phyloP scores from a whole-genome alignment of 2,888 invertebrate genomes.

The Synergus japonicus region DNA sequence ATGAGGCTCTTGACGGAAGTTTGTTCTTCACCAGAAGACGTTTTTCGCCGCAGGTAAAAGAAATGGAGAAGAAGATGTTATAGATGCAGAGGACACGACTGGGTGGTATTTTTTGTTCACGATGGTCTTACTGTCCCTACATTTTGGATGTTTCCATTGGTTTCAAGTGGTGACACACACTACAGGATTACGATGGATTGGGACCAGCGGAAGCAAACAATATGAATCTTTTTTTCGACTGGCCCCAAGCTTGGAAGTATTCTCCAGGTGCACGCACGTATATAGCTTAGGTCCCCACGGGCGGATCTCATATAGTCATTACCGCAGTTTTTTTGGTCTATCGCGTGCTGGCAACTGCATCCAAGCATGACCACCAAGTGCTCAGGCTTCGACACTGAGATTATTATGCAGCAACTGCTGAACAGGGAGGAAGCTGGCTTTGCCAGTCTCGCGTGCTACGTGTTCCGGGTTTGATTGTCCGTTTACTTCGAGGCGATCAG shows the following conservation, averaged over 20 bases:
- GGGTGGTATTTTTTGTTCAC: slow-evolving; percentile 40
- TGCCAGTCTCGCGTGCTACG: slow-evolving; percentile 50
- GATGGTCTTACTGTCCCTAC: no score
- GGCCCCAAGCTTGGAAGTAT: slow-evolving; percentile 45
- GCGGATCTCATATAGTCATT: slow-evolving; percentile 56
- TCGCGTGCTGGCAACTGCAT: slow-evolving; percentile 55
- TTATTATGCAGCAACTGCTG: slow-evolving; percentile 63
- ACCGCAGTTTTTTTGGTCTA: slow-evolving; percentile 52
- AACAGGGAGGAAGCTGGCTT: slow-evolving; percentile 32
- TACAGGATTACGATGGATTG: no score
- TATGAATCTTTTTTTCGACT: no score
- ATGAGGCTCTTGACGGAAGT: background rate
- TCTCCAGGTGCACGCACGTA: slow-evolving; percentile 56
- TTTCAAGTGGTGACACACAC: no score
- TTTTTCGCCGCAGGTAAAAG: background rate
- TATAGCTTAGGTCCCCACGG: slow-evolving; percentile 36
- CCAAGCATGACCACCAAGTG: slow-evolving; percentile 54
- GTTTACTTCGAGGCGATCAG: slow-evolving; percentile 55
- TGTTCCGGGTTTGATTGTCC: slow-evolving; percentile 66
- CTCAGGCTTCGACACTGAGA: slow-evolving; percentile 50
- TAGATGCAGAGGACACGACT: slow-evolving; percentile 33
- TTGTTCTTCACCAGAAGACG: background rate
- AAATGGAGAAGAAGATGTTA: slow-evolving; percentile 39
- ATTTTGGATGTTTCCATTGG: no score
- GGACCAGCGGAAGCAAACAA: no score